These are phyloP conservation scores for Dromas ardeola DNA, from an alignment of 2,113 vertebrate genomes.

Conservation along the genomic window DNA sequence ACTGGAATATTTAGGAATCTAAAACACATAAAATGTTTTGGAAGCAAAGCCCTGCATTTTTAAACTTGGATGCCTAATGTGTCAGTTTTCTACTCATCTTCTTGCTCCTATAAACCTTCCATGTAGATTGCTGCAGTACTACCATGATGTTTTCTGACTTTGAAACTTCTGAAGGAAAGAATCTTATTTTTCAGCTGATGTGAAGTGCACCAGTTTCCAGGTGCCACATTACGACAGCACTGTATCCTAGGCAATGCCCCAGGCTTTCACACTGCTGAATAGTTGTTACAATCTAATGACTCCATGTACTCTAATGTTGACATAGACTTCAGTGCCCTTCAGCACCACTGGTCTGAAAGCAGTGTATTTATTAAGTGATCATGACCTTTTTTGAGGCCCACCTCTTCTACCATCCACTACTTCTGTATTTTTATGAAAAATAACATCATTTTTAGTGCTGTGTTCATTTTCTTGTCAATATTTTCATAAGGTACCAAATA, in stretches of 20 bases:
- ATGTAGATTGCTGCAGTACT: not conserved
- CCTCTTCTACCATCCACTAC: not conserved
- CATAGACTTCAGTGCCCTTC: not conserved
- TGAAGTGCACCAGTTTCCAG: not conserved
- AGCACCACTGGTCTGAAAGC: not conserved
- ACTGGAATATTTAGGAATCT: not conserved
- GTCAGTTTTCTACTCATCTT: not conserved
- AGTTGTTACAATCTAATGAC: not conserved
- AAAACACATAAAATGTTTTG: not conserved
- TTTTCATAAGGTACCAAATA: not conserved
- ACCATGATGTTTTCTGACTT: not conserved
- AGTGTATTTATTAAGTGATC: not conserved
- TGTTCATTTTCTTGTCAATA: not conserved
- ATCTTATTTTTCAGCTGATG: not conserved
- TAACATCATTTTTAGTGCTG: not conserved
- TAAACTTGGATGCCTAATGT: not conserved
- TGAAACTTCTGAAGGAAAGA: not conserved
- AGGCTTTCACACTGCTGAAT: not conserved
- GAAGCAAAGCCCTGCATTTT: not conserved
- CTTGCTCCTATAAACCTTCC: not conserved
- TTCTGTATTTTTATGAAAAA: not conserved
- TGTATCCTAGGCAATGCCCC: not conserved
- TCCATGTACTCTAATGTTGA: not conserved
- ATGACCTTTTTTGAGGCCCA: not conserved
- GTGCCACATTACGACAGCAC: not conserved